Evolutionary conservation across 2,888 invertebrate genomes (phyloP).

Genomic region (Entomobrya multifasciata): DNA sequence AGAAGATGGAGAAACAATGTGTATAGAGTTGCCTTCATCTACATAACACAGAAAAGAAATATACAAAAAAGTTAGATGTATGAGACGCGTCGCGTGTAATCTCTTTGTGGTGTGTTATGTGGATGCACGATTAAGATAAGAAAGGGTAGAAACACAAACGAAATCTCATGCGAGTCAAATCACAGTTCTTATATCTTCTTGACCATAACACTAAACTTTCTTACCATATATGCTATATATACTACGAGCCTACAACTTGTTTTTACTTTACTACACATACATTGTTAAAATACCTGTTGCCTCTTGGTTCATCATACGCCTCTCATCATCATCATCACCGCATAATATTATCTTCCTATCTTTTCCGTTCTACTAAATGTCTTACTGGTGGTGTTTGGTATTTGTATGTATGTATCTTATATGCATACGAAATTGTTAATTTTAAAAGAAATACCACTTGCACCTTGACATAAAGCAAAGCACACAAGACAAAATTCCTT

Average conservation of each 20-base stretch:
- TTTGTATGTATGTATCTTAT: neutral
- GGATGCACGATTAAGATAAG: conserved; percentile 26
- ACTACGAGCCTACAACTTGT: too few species aligned
- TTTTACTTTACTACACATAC: too few species aligned
- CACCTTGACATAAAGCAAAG: conserved; percentile 3
- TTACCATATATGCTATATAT: conserved; percentile 4
- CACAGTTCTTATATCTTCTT: conserved; percentile 20
- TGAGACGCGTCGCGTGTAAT: conserved; percentile 17
- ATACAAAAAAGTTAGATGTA: neutral
- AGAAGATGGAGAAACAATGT: too few species aligned
- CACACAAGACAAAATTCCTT: conserved; percentile 25
- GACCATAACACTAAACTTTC: conserved; percentile 39
- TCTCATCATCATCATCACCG: neutral
- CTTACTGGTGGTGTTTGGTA: conserved; percentile 40
- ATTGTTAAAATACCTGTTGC: conserved; percentile 49
- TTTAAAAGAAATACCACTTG: conserved; percentile 3
- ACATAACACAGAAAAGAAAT: too few species aligned
- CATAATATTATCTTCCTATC: conserved; percentile 26
- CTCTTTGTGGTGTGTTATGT: neutral
- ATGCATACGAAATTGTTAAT: conserved; percentile 8
- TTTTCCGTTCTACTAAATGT: conserved; percentile 46
- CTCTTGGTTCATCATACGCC: conserved; percentile 19
- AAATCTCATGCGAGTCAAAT: conserved; percentile 12
- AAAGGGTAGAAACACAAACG: conserved; percentile 26
- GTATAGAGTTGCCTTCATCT: too few species aligned